A percentile compares a stretch with the other conserved stretches of the same genome.
Conservation (phyloP, 1,140 invertebrate species). For the Musca domestica region DNA sequence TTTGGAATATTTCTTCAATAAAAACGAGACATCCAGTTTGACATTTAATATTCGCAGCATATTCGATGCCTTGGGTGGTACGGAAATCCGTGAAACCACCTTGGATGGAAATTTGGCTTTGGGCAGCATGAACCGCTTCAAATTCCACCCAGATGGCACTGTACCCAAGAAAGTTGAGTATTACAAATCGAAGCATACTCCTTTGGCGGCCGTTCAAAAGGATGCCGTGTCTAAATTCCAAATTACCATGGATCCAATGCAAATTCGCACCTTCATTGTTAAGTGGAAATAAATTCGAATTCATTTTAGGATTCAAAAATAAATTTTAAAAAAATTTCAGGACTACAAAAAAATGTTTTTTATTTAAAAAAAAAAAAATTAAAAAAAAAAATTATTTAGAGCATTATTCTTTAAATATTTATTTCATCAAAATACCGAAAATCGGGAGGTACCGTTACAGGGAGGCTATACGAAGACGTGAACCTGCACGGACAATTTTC, state of each 20-base stretch:
- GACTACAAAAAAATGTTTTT: no score
- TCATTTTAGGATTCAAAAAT: no score
- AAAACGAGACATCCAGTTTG: conserved; percentile 58
- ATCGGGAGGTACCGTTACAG: no score
- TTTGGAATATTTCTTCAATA: conserved; percentile 84
- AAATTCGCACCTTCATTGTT: conserved; percentile 35
- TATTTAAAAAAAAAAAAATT: no score
- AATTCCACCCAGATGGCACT: conserved; percentile 39
- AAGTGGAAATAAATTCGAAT: conserved; percentile 27
- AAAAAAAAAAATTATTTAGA: no score
- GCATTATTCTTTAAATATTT: no score
- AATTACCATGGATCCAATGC: conserved; percentile 30
- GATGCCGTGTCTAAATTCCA: conserved; percentile 16
- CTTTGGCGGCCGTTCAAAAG: conserved; percentile 23
- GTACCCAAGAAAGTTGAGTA: conserved; percentile 20
- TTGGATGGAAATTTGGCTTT: conserved; percentile 48
- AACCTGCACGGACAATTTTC: no score
- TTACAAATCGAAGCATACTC: conserved; percentile 15
- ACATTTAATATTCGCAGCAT: conserved; percentile 58
- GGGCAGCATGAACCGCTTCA: conserved; percentile 40
- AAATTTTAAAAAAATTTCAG: no score
- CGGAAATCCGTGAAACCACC: conserved; percentile 45
- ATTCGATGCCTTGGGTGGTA: conserved; percentile 37
- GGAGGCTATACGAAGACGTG: no score
- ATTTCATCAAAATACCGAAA: no score